Percentiles rank a stretch among this genome's conserved stretches.
Evolutionary conservation across 2,113 vertebrate genomes (phyloP).

Genomic region (Ochotona curzoniae): DNA sequence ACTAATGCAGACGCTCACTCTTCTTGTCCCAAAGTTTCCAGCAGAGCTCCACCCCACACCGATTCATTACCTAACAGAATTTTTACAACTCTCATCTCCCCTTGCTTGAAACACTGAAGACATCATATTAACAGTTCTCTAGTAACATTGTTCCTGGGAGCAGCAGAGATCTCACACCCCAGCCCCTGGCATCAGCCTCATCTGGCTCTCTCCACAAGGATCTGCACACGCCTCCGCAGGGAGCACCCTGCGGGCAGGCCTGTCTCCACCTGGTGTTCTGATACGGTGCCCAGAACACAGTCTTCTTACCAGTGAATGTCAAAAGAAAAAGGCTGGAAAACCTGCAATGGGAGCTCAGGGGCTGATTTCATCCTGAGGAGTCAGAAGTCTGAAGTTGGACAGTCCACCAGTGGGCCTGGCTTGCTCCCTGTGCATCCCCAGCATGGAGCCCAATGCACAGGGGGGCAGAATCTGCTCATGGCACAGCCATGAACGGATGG

Average conservation of each 20-base stretch:
- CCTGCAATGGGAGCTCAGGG: not conserved
- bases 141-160: not conserved
- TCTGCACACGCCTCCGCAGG: too few species aligned
- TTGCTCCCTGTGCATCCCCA: not conserved
- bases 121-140: not conserved
- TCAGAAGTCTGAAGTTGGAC: not conserved
- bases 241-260: not conserved
- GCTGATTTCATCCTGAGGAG: not conserved
- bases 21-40: not conserved
- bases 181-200: too few species aligned
- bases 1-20: constrained; percentile 50
- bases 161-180: not conserved
- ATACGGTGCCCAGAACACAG: not conserved
- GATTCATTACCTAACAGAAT: not conserved
- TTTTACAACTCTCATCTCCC: not conserved
- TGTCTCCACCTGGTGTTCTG: not conserved
- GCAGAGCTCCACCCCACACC: not conserved
- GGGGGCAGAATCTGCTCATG: not conserved
- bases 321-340: constrained; percentile 24
- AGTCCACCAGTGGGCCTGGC: not conserved
- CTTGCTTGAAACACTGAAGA: not conserved
- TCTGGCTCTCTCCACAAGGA: too few species aligned
- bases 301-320: not conserved
- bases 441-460: not conserved
- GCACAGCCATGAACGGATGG: not conserved